These are phyloP conservation scores for Oceanodroma tethys DNA, from an alignment of 2,113 vertebrate species.

Conservation along the genomic window DNA sequence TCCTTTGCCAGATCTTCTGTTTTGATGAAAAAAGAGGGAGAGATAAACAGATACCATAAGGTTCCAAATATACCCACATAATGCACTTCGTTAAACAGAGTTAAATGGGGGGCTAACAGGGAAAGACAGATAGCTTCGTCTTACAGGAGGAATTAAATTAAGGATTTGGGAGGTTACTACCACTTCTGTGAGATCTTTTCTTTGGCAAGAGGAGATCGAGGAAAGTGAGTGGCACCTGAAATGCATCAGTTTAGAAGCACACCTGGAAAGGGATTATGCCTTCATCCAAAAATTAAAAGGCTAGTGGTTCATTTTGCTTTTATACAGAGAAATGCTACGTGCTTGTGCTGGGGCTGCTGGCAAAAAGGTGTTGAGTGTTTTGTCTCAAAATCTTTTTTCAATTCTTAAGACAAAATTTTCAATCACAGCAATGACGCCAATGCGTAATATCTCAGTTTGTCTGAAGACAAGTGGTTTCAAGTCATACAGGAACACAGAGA, in stretches of 20 bases:
- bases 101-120: neutral
- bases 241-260: too few species aligned
- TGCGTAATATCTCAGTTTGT: rapidly evolving
- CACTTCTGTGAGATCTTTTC: neutral
- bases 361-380: neutral
- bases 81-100: rapidly evolving
- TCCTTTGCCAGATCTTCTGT: neutral
- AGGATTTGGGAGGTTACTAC: neutral
- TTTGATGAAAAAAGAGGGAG: neutral
- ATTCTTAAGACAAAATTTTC: neutral
- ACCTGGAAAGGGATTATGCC: neutral
- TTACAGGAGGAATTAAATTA: neutral
- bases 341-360: neutral
- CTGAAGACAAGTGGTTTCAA: neutral
- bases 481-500: rapidly evolving
- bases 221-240: neutral
- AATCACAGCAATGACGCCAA: neutral
- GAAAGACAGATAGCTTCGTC: neutral
- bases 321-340: rapidly evolving
- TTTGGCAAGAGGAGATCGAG: neutral
- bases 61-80: neutral
- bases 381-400: neutral
- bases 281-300: neutral
- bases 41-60: neutral
- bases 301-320: neutral